Evolutionary conservation across 2,113 vertebrate species (phyloP), one percentile per base, ranked within the genome.

Genomic region (Herpailurus yagouaroundi): DNA sequence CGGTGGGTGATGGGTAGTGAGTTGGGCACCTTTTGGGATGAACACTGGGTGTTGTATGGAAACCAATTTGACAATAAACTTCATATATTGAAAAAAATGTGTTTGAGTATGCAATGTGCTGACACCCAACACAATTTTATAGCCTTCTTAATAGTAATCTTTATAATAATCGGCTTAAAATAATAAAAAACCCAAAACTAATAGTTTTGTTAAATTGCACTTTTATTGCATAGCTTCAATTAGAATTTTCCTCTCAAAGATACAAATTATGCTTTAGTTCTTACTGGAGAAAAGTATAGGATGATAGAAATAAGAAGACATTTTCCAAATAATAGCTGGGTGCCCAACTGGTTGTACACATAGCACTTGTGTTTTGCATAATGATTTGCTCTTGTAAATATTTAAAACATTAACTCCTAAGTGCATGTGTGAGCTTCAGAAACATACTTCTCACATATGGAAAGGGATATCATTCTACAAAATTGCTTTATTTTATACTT

Each of bases 161-260:
- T 97, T 94, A 98, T 99, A 99, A 99, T 98, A 98, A 98, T 96
- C 97, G 96, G 77, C 33, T 98, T 98, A 98, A 99, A 99, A 98
- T 98, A 97, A 89, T 84, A 77, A 95, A 95, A 98, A 97, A 88
- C 0, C 3, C 8, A 19, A 98, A 98, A 81, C 93, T 97, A 98
- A 98, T 96, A 97, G 92, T 98, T 98, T 98, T 95, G 93, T 96
- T 98, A 98, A 99, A 99, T 98, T 98, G 97, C 82, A 95, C 95
- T 99, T 99, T 99, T 98, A 98, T 98, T 98, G 96, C 91, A 97
- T 97, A 38, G 82, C 97, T 98, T 98, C 96, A 98, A 98, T 98
- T 97, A 98, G 87, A 97, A 95, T 97, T 98, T 94, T 98, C 96
- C 91, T 97, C 93, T 98, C 94, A 98, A 98, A 97, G 69, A 95